phyloP scores from a whole-genome alignment of 2,113 vertebrate genomes.

The Prionailurus viverrinus region DNA sequence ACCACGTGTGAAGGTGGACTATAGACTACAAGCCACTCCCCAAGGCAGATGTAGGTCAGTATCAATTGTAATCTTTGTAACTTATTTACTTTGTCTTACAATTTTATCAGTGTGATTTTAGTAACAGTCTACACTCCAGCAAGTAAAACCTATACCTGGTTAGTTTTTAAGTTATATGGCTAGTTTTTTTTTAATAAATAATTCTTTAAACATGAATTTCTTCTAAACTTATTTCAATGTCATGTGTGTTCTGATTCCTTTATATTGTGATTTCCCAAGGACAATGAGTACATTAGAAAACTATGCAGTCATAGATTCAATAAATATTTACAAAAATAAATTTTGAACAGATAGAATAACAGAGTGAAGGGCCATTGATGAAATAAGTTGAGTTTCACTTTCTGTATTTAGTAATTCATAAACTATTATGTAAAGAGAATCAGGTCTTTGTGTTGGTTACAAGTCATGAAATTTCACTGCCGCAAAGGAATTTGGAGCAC shows the following conservation, averaged over 20 bases:
- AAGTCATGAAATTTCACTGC: background rate
- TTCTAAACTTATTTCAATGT: background rate
- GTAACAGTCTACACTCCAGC: background rate
- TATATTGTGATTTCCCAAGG: background rate
- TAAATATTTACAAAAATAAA: slow-evolving; percentile 16
- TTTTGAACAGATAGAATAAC: background rate
- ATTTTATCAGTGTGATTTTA: background rate
- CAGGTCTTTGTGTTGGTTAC: background rate
- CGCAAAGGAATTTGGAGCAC: background rate
- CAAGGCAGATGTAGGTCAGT: background rate
- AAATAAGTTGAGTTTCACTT: background rate
- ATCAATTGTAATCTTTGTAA: background rate
- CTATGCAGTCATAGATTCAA: background rate
- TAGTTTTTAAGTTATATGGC: too few relatives aligned
- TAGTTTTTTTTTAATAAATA: background rate
- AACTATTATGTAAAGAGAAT: slow-evolving; percentile 1
- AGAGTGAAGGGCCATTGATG: background rate
- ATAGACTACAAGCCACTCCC: too few relatives aligned
- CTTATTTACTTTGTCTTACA: background rate
- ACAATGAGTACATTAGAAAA: background rate
- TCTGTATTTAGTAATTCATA: background rate
- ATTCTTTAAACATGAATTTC: background rate
- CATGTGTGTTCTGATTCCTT: background rate
- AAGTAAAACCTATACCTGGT: background rate
- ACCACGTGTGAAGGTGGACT: background rate